Conservation (phyloP, 2,113 vertebrate genomes). For the Coturnix japonica region DNA sequence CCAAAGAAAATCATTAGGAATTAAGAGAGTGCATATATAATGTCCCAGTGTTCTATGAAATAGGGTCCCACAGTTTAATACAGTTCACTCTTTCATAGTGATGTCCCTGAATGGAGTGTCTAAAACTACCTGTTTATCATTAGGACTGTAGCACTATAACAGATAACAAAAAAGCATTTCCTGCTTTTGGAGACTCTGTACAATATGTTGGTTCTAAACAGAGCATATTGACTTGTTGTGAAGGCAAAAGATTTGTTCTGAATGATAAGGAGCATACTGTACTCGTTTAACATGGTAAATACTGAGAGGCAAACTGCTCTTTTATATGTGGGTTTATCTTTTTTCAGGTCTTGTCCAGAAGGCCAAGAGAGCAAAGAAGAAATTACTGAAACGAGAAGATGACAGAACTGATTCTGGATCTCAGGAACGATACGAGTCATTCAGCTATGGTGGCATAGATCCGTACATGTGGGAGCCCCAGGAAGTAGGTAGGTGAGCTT, state of each 20-base stretch:
- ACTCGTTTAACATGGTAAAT: neutral
- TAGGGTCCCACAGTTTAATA: neutral
- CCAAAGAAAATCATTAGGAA: neutral
- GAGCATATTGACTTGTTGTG: neutral
- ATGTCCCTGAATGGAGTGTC: neutral
- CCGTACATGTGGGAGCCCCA: conserved; percentile 98
- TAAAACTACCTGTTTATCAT: neutral
- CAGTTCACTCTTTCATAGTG: neutral
- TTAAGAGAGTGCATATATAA: neutral
- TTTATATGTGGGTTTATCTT: neutral
- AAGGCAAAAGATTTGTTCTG: neutral
- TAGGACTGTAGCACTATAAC: neutral
- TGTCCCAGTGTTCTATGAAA: neutral
- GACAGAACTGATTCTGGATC: conserved; percentile 84
- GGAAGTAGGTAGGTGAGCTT: conserved; percentile 87
- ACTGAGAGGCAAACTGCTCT: accelerated
- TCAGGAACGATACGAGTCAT: conserved; percentile 87
- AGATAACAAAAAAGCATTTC: neutral
- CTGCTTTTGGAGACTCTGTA: neutral
- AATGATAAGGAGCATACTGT: neutral
- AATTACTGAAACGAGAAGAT: conserved; percentile 89
- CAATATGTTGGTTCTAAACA: neutral
- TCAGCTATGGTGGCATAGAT: conserved; percentile 94
- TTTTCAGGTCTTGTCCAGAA: conserved; percentile 89
- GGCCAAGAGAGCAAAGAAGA: conserved; percentile 96